Base-by-base conservation (phyloP, 2,113 vertebrate species). In the Phycodurus eques region DNA sequence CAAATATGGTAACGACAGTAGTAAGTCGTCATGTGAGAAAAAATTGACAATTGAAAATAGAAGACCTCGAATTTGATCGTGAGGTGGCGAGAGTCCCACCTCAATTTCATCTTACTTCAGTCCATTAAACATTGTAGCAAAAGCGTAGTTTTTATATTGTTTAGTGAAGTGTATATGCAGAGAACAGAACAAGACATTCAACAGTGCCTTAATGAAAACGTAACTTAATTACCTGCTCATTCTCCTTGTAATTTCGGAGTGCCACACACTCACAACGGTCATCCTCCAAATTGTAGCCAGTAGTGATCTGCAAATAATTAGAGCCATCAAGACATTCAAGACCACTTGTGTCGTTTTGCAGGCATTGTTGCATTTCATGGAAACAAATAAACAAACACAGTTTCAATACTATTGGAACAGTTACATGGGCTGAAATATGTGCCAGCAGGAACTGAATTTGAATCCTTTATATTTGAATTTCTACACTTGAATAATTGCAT, bases 241-340 rank as follows among this genome's bases (percentile, higher is more conserved):
- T 94, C 66, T 94, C 85, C 84, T 93, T 95, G 83, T 96, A 99
- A 80, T 99, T 97, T 70, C 93, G 94, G 76, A 99, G 92, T 0
- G 97, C 96, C 33, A 99, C 97, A 67, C 97, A 99, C 80, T 99
- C 98, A 39, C 98, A 99, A 13, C 96, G 94, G 88, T 99, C 97
- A n/a, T 99, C 98, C 85, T 99, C 97, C 80, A 99, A 90, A 87
- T 98, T 99, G 88, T 99, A 99, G 54, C 98, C 98, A 0, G 98
- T 99, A 14, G 98, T 99, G 80, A 99, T 99, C 98, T 99, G 78
- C 49, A 77, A 62, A 47, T 66, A 17, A 63, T 42, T 11, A 4
- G n/a, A 66, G 35, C 70, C 7, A 72, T 72, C 68, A 74, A 49
- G 67, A 22, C 49, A 20, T 39, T 68, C 19, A 57, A 15, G 14